Conservation (phyloP, 2,113 vertebrate species). For the Coreoperca whiteheadi region DNA sequence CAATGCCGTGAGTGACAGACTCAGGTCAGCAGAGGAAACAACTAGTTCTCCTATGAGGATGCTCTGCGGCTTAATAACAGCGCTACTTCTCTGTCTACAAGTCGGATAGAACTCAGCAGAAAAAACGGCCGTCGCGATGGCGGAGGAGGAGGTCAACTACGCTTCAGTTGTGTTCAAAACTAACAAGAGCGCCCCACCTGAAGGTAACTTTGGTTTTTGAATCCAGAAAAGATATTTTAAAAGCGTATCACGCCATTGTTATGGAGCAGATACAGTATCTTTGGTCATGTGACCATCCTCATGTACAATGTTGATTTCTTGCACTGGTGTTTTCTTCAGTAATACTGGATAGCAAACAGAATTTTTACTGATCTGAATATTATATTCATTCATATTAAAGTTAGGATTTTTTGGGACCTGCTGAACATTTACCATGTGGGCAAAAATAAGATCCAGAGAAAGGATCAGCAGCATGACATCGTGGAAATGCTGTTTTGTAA, state of each 20-base stretch:
- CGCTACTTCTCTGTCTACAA: fast-evolving
- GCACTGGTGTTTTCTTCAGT: background rate
- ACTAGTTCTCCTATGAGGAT: background rate
- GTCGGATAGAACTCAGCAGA: background rate
- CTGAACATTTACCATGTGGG: background rate
- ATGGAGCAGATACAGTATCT: background rate
- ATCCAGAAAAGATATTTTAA: background rate
- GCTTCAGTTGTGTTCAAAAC: slow-evolving; percentile 41
- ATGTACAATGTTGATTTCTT: too few species aligned
- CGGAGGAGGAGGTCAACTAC: slow-evolving; percentile 39
- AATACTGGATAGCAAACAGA: background rate
- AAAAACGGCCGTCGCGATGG: slow-evolving; percentile 3
- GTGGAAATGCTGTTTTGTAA: background rate
- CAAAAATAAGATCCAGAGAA: background rate
- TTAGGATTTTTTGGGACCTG: background rate
- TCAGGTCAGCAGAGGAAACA: background rate
- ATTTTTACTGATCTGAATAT: too few species aligned
- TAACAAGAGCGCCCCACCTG: background rate
- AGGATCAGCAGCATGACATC: background rate
- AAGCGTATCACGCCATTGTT: background rate
- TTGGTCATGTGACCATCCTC: background rate
- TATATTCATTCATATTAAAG: too few species aligned
- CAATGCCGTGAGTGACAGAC: background rate
- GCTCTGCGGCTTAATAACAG: fast-evolving
- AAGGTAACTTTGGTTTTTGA: slow-evolving; percentile 23